Base-by-base conservation (phyloP, 2,113 vertebrate genomes). In the Ophiodon elongatus region DNA sequence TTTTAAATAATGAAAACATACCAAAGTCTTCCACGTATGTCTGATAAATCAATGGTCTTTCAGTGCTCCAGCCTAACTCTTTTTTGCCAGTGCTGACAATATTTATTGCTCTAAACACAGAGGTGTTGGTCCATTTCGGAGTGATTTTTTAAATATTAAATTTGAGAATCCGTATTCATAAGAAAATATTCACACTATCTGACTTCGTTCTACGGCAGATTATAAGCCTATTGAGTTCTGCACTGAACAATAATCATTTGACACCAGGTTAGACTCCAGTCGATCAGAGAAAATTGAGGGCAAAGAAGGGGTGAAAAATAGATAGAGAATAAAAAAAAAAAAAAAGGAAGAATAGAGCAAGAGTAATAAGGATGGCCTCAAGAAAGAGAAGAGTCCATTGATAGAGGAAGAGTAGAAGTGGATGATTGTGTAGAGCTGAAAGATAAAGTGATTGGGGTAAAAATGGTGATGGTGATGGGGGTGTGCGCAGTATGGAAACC, bases 401-500 rank as follows among this genome's bases (percentile, higher is more conserved):
- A 8, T 4, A n/a, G 35, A 73, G 29, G 43, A 54, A 25, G 67
- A 73, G 35, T 1, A 69, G 2, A 50, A 76, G 35, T 2, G 33
- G 77, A 56, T 33, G 75, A 79, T 39, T 68, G 69, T 82, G 57
- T 27, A 13, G 65, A 79, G 73, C 85, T 47, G 68, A 76, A 62
- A 41, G 31, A 77, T 78, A 27, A 75, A 83, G 80, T 52, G 85
- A 33, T 47, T 1, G 43, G 50, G 57, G 77, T 65, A 82, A 81
- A 90, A 80, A 79, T 52, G 65, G 67, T 69, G 65, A 27, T 67
- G 67, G 68, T 8, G 31, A 17, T 35, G 62, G 72, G 80, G 66
- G 56, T 64, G 31, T 13, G 31, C 54, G 72, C 68, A 11, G 78
- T 83, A 88, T 88, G 87, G 86, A 82, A 83, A 90, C 84, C 56